A percentile compares a stretch with the other conserved stretches of the same genome.
These are phyloP conservation scores for Drosophila peninsularis DNA, from an alignment of 2,888 invertebrate species.

Conservation along the genomic window DNA sequence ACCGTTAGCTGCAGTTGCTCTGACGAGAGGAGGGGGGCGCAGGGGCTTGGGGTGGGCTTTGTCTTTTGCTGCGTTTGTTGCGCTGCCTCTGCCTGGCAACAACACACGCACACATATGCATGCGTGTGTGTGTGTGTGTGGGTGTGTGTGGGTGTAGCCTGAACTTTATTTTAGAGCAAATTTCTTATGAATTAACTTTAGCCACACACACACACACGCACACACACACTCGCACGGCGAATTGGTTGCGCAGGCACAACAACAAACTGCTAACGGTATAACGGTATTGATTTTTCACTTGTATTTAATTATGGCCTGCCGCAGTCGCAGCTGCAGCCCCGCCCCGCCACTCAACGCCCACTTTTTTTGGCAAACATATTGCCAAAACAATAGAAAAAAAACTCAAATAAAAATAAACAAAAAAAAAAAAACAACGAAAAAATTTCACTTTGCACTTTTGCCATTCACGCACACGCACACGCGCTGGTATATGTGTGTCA, in stretches of 20 bases:
- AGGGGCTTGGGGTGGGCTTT: background rate
- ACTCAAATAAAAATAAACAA: constrained; percentile 7
- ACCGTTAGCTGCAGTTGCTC: constrained; percentile 28
- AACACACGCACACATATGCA: constrained; percentile 9
- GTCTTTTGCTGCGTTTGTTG: constrained; percentile 19
- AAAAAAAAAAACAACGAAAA: background rate
- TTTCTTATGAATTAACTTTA: constrained; percentile 13
- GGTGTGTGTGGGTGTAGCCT: background rate
- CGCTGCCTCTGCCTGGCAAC: constrained; percentile 46
- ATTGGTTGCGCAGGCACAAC: constrained; percentile 44
- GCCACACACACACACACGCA: constrained; percentile 6
- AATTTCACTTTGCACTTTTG: constrained; percentile 17
- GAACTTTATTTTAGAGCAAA: constrained; percentile 11
- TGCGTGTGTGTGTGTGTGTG: background rate
- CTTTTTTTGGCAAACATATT: constrained; percentile 23
- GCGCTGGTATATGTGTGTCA: constrained; percentile 16
- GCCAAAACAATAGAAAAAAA: constrained; percentile 9
- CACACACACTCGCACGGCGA: constrained; percentile 2
- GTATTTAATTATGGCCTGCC: constrained; percentile 45
- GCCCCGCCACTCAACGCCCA: background rate
- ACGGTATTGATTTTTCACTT: constrained; percentile 59
- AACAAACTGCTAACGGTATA: constrained; percentile 51
- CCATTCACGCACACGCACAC: background rate
- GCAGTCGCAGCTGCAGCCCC: constrained; percentile 4
- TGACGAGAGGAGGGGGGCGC: too few relatives aligned